phyloP scores from a whole-genome alignment of 2,113 vertebrate genomes.

The Tyto alba region DNA sequence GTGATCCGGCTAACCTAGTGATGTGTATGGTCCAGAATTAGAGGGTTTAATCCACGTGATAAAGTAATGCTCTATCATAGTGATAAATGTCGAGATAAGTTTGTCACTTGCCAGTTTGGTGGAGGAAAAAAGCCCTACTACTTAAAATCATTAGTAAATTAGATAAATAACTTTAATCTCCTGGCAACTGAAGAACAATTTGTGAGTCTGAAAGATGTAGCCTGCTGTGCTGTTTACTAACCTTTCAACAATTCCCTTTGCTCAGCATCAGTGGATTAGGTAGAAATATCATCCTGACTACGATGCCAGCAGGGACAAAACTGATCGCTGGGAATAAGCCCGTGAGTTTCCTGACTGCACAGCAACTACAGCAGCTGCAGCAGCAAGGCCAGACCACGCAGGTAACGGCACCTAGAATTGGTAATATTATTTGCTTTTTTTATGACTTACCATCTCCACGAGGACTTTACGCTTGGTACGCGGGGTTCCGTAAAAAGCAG shows the following conservation, averaged over 20 bases:
- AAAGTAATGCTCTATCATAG: background rate
- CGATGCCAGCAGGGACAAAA: slow-evolving; percentile 95
- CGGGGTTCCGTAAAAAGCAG: background rate
- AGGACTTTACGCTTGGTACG: background rate
- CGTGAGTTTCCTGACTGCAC: slow-evolving; percentile 94
- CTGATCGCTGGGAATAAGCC: slow-evolving; percentile 96
- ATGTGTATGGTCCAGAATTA: background rate
- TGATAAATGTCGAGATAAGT: background rate
- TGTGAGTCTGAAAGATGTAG: background rate
- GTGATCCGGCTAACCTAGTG: background rate
- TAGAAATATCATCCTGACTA: slow-evolving; percentile 96
- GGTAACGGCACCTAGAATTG: slow-evolving; percentile 60
- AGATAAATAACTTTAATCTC: background rate
- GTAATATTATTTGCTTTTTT: background rate
- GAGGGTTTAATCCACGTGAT: background rate
- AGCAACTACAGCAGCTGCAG: slow-evolving; percentile 96
- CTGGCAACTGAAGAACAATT: background rate
- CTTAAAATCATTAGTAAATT: background rate
- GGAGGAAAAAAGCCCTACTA: rapidly evolving
- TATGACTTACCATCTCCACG: background rate
- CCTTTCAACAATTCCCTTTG: background rate
- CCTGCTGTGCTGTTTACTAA: background rate
- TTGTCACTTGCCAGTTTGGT: background rate
- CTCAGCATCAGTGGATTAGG: slow-evolving; percentile 88
- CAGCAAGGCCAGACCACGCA: slow-evolving; percentile 97